Percentiles rank a stretch among this genome's conserved stretches.
These are phyloP conservation scores for Drosophila gaucha DNA, from an alignment of 2,888 invertebrate genomes.

Conservation along the genomic window DNA sequence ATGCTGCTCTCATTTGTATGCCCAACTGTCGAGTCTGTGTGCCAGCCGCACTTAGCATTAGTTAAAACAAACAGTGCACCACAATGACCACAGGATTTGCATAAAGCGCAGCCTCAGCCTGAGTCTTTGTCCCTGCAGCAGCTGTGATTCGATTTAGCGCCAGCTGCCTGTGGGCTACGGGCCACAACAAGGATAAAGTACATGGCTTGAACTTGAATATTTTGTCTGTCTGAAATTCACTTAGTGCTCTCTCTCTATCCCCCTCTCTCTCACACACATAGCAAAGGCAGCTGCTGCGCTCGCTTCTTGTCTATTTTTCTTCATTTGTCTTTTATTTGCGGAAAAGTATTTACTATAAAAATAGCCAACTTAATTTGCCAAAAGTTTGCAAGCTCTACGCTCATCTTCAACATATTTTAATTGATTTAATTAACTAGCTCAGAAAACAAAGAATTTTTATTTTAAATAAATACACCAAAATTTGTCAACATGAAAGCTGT, in stretches of 20 bases:
- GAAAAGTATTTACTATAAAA: constrained; percentile 9
- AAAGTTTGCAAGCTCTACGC: constrained; percentile 12
- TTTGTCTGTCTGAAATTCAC: constrained; percentile 8
- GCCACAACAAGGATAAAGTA: constrained; percentile 20
- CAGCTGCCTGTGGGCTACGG: constrained; percentile 27
- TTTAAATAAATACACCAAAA: no score
- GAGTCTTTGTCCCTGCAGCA: constrained; percentile 55
- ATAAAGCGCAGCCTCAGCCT: constrained; percentile 46
- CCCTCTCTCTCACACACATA: background rate
- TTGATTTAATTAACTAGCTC: constrained; percentile 1
- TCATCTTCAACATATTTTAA: background rate
- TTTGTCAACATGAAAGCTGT: no score
- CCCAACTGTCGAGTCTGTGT: constrained; percentile 8
- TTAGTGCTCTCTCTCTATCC: background rate
- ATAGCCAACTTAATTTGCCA: constrained; percentile 21
- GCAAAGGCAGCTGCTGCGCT: no score
- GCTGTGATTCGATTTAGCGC: constrained; percentile 63
- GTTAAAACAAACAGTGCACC: constrained; percentile 55
- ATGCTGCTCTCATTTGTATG: constrained; percentile 29
- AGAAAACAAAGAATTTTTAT: background rate
- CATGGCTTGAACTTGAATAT: constrained; percentile 52
- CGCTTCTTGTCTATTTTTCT: background rate
- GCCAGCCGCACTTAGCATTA: constrained; percentile 52
- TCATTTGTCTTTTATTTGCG: constrained; percentile 6
- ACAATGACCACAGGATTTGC: constrained; percentile 72